Base-by-base conservation (phyloP, 2,888 invertebrate species). In the Netelia fuscicornis region DNA sequence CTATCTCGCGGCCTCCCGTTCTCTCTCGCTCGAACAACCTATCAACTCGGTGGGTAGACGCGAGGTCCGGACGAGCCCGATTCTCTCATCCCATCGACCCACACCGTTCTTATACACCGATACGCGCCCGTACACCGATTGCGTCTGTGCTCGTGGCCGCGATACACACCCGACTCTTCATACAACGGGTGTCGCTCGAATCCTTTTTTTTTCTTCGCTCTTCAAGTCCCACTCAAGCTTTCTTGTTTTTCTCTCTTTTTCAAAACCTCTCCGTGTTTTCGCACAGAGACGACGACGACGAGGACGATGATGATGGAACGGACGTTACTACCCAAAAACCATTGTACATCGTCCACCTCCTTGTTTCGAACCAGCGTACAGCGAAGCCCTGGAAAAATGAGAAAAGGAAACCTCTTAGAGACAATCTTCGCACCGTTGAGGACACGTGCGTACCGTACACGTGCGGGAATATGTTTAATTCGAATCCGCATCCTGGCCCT, bases 41-140 rank as follows among this genome's bases (percentile, higher is more conserved):
- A 92, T 92, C 92, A 92, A 93, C 93, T 93, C 93, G 92, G 93
- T 90, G 91, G 93, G 91, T 93, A 91, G 92, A 93, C 93, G 93
- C 87, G 87, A 91, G 88, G 86, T 89, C 91, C 92, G 93, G 93
- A 93, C 92, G 88, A 62, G 60, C 70, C 88, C 90, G 91, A 90
- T 92, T 93, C 93, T 91, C 93, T 92, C 93, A 92, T 93, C 92
- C 93, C 92, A 93, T 92, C 92, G 91, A 91, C 90, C 92, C 91
- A 91, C 92, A 91, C 91, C 92, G 92, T 92, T 92, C 92, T 92
- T 92, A 71, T 79, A 93, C 93, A 93, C 93, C 92, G 93, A 93
- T 93, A 91, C 90, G 37, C 71, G 52, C 62, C 62, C 64, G 54
- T 9, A 13, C 89, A 89, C 89, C 90, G 89, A 89, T 90, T 90